These are phyloP conservation scores for Ceratotherium simum DNA, from an alignment of 2,113 vertebrate genomes.

Conservation along the genomic window DNA sequence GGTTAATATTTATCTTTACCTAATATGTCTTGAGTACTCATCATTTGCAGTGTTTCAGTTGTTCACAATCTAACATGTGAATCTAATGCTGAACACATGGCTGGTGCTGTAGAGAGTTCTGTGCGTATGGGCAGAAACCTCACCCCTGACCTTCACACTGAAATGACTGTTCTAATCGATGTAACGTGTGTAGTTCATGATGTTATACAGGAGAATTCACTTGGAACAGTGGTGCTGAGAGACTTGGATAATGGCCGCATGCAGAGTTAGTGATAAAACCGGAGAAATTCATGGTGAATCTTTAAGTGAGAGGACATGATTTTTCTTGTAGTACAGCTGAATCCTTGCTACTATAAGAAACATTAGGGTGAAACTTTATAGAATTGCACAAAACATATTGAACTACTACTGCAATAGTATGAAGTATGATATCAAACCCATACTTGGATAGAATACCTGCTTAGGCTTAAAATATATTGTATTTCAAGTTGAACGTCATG, in stretches of 20 bases:
- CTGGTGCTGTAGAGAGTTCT: not conserved
- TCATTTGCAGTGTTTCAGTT: not conserved
- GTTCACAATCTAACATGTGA: not conserved
- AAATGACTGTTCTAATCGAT: slow-evolving; percentile 5
- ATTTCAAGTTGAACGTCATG: slow-evolving; percentile 66
- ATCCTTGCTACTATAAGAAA: slow-evolving; percentile 31
- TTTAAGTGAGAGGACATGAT: slow-evolving; percentile 11
- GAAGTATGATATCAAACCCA: slow-evolving; percentile 2
- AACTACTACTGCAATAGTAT: not conserved
- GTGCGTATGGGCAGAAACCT: not conserved
- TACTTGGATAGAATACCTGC: slow-evolving; percentile 15
- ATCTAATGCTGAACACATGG: not conserved
- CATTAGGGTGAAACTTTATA: slow-evolving; percentile 15
- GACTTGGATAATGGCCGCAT: slow-evolving; percentile 6
- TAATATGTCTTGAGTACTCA: not conserved
- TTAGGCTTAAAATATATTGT: slow-evolving; percentile 56
- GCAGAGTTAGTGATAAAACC: slow-evolving; percentile 11
- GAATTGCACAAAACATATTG: slow-evolving; percentile 58
- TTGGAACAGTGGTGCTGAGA: not conserved
- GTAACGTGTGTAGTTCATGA: not conserved
- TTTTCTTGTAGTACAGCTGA: slow-evolving; percentile 26
- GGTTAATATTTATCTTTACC: slow-evolving; percentile 32
- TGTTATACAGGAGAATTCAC: not conserved
- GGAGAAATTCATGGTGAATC: slow-evolving; percentile 18
- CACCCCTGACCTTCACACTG: slow-evolving; percentile 24